Percentiles rank a stretch among this genome's conserved stretches.
phyloP scores from a whole-genome alignment of 2,797 vertebrate species.

The Pseudopleuronectes americanus region DNA sequence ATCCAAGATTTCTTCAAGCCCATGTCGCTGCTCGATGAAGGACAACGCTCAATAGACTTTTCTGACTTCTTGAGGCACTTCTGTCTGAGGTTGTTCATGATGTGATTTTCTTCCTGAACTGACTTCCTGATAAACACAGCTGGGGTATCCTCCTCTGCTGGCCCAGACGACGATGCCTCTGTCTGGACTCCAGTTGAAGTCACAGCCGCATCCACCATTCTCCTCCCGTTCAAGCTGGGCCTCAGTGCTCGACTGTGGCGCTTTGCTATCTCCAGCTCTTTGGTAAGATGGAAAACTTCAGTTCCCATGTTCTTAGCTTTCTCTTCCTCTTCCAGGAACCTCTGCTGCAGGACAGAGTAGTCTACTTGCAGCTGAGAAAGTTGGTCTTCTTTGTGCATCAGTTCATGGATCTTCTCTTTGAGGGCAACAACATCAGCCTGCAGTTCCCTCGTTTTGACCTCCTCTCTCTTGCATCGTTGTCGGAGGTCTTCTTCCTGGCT shows the following conservation, averaged over 20 bases:
- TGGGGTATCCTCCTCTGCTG: constrained; percentile 91
- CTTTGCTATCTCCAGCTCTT: constrained; percentile 93
- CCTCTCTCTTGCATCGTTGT: constrained; percentile 90
- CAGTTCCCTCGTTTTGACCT: constrained; percentile 90
- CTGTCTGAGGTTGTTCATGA: constrained; percentile 96
- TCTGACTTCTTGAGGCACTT: constrained; percentile 91
- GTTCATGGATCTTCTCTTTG: constrained; percentile 97
- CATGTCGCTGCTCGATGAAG: constrained; percentile 89
- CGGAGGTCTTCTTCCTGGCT: constrained; percentile 90
- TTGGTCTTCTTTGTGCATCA: constrained; percentile 99
- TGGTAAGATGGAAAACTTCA: constrained; percentile 92
- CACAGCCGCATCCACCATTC: constrained; percentile 92
- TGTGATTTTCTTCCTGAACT: constrained; percentile 97
- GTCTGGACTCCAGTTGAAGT: constrained; percentile 94
- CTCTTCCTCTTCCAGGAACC: constrained; percentile 93
- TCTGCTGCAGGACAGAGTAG: constrained; percentile 93
- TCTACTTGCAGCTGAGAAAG: constrained; percentile 97
- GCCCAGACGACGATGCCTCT: constrained; percentile 82
- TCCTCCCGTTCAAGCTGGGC: constrained; percentile 91
- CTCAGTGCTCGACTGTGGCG: constrained; percentile 93
- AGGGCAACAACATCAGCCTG: constrained; percentile 94
- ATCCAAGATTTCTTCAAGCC: constrained; percentile 95
- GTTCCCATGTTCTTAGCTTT: constrained; percentile 93
- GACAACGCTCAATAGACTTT: constrained; percentile 89
- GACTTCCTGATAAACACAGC: constrained; percentile 97